Evolutionary conservation across 2,113 vertebrate genomes (phyloP).

Genomic region (Mandrillus leucophaeus): DNA sequence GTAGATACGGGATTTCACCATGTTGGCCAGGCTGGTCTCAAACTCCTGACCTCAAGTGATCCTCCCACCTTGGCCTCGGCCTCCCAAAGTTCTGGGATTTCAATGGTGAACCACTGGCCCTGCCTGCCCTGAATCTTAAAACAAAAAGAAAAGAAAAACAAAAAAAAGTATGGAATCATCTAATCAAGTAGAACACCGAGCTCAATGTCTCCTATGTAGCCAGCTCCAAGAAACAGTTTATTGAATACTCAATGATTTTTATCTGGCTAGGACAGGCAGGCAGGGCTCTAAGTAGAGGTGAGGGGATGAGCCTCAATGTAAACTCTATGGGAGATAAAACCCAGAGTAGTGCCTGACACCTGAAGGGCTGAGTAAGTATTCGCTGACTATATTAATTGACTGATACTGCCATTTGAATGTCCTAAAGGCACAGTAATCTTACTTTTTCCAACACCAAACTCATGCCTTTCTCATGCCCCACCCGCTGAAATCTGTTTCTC

Average conservation of each 20-base stretch:
- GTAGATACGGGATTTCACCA: too few relatives aligned
- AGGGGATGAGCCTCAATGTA: background rate
- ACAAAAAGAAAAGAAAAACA: too few relatives aligned
- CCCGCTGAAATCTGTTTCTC: background rate
- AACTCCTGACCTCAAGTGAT: too few relatives aligned
- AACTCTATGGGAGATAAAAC: background rate
- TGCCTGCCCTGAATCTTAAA: too few relatives aligned
- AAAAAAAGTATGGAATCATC: background rate
- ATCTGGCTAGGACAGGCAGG: background rate
- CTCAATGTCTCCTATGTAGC: background rate
- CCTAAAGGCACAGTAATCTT: background rate
- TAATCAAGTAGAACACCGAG: background rate
- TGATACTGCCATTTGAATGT: background rate
- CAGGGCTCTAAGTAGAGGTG: background rate
- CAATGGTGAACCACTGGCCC: too few relatives aligned
- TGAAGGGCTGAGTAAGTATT: background rate
- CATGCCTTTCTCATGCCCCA: background rate
- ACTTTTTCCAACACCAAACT: background rate
- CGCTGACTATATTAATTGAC: background rate
- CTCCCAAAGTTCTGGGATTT: too few relatives aligned
- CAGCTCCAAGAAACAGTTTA: background rate
- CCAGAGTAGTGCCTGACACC: background rate
- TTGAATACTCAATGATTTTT: background rate
- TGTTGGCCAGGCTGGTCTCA: too few relatives aligned
- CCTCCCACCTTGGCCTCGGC: too few relatives aligned